Base-by-base conservation (phyloP, 92 coral and sea anemone species). In the Parazoanthus atlanticus region DNA sequence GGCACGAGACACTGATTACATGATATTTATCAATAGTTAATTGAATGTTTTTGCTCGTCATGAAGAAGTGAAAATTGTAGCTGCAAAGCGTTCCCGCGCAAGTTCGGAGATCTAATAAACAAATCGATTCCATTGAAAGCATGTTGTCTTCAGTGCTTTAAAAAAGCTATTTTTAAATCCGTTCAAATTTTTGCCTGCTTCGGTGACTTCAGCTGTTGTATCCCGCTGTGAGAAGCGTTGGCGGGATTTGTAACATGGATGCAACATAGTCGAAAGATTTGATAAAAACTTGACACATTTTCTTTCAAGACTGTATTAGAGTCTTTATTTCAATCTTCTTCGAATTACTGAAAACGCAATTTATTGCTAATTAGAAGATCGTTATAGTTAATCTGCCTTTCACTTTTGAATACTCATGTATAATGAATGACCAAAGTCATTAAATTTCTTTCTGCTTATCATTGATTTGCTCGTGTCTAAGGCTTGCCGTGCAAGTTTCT, bases 161-260 rank as follows among this genome's bases (percentile, higher is more conserved):
- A 61, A 78, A 78, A 26, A 46, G 33, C 31, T 40, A 41, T 47
- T 41, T 78, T 43, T 78, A 78, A 78, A 40, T 38, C 3, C 25
- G 40, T 30, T 43, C 33, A n/a, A 47, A 28, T 41, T 36, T 36
- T 28, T 74, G n/a, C 10, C 43, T 77, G 81, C 81, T 77, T 78
- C 82, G 38, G 61, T 78, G 66, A 78, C 12, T 78, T 8, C 82
- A 78, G 82, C 82, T 78, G 82, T 78, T 78, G 32, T 26, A 47
- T 29, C 82, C 47, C 82, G 36, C 47, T 43, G 82, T 12, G 34
- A 15, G 65, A 26, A 78, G 82, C 82, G 82, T 78, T 78, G 23
- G 82, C 19, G 66, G 79, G 49, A 0, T 12, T n/a, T 75, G 79
- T 75, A 75, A 75, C 26, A 13, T 34, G 9, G 46, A 34, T 34